These are phyloP conservation scores for Agrochola macilenta DNA, from an alignment of 2,888 invertebrate species.

Conservation along the genomic window DNA sequence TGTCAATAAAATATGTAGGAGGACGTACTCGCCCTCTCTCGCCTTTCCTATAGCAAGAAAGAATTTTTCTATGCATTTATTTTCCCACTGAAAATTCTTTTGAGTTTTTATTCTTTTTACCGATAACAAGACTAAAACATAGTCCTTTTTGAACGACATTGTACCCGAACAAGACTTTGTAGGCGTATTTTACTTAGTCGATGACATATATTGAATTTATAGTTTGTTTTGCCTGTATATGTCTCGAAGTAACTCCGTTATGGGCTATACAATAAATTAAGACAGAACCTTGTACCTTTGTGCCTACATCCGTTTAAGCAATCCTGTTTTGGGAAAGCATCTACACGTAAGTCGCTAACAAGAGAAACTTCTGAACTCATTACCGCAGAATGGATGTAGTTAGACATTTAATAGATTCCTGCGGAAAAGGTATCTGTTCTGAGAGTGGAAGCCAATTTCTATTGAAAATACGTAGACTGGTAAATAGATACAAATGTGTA, in stretches of 20 bases:
- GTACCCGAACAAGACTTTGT: constrained; percentile 59
- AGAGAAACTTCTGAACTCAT: constrained; percentile 60
- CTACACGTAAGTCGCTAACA: constrained; percentile 36
- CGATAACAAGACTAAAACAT: constrained; percentile 66
- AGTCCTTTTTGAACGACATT: constrained; percentile 51
- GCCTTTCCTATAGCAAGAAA: constrained; percentile 89
- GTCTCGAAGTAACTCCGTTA: constrained; percentile 37
- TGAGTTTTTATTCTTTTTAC: constrained; percentile 71
- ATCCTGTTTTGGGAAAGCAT: constrained; percentile 40
- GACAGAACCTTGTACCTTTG: constrained; percentile 51
- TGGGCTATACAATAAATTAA: constrained; percentile 48
- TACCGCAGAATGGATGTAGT: constrained; percentile 42
- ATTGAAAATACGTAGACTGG: constrained; percentile 12
- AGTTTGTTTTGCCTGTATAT: constrained; percentile 62
- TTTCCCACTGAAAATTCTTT: constrained; percentile 84
- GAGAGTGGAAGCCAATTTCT: constrained; percentile 3
- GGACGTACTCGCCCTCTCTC: constrained; percentile 82
- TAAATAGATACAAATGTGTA: constrained; percentile 32
- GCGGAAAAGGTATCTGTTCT: constrained; percentile 16
- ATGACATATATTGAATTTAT: constrained; percentile 67
- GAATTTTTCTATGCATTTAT: constrained; percentile 89
- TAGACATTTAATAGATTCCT: constrained; percentile 35
- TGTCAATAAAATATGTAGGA: constrained; percentile 90
- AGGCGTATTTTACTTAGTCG: constrained; percentile 65
- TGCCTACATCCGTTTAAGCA: constrained; percentile 46